Base-by-base conservation (phyloP, 2,888 invertebrate species). In the Drymonia ruficornis region DNA sequence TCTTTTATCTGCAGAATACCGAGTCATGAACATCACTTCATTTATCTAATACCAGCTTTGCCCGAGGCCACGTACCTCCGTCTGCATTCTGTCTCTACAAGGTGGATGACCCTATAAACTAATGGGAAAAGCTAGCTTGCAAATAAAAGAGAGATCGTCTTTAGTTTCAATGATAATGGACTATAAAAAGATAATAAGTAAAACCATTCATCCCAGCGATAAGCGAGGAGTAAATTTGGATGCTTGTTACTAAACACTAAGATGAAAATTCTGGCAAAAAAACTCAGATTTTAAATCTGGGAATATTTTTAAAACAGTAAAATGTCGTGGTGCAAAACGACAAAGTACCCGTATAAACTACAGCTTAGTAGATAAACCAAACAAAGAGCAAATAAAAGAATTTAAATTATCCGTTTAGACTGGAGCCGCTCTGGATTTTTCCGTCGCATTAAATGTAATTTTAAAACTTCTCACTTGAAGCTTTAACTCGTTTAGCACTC, bases 21-120 rank as follows among this genome's bases (percentile, higher is more conserved):
- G 34, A 60, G 49, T 55, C 53, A 51, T 28, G 56, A 56, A 56
- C 52, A 67, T 23, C 47, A 62, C 52, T 67, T 64, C 34, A 70
- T 67, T 67, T 59, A 60, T 67, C 52, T 67, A 63, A 61, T 55
- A 62, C 56, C 43, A 56, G 49, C 54, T 57, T 53, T 8, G 49
- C 53, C 40, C 54, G 31, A 50, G 53, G 34, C 43, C 45, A 15
- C 29, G 16, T 43, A 42, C 44, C 53, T 50, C 58, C 53, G 50
- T 63, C 60, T 60, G 52, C 46, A 48, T 53, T 59, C 46, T 29
- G 44, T 63, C 50, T 55, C 49, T 51, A 53, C 48, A 67, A 67
- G 61, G 67, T 64, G 62, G 55, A 23, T 55, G 52, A 59, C 60
- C 62, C 53, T 54, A 52, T 43, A 52, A 57, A 49, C 55, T 52